Evolutionary conservation across 1,140 invertebrate species (phyloP).

Genomic region (Lordiphosa clarofinis): DNA sequence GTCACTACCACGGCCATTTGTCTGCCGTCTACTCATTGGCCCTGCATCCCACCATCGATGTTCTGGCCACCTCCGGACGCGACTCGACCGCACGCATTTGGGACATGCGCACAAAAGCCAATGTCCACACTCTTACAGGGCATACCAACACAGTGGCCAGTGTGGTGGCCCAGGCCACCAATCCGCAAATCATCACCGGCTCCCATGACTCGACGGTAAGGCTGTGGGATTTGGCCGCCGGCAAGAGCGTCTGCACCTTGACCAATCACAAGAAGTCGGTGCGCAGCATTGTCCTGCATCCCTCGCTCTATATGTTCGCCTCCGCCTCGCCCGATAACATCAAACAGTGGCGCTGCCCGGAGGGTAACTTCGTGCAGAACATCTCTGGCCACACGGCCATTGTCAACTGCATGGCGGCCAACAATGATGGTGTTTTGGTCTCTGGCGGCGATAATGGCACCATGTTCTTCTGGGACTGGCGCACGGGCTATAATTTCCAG

Average conservation of each 20-base stretch:
- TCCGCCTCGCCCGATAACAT: constrained; percentile 99
- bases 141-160: constrained; percentile 98
- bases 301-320: constrained; percentile 96
- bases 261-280: constrained; percentile 99
- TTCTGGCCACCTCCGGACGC: constrained; percentile 95
- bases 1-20: constrained; percentile 99
- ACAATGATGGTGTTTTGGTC: constrained; percentile 96
- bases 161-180: constrained; percentile 93
- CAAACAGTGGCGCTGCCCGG: constrained; percentile 99
- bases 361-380: constrained; percentile 99
- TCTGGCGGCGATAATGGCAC: constrained; percentile 99
- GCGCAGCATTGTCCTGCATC: constrained; percentile 93
- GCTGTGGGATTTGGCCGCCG: constrained; percentile 98
- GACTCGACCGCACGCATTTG: constrained; percentile 98
- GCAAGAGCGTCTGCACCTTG: constrained; percentile 95
- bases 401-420: constrained; percentile 97
- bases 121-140: constrained; percentile 97
- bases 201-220: constrained; percentile 93
- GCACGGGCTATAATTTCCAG: constrained; percentile 99
- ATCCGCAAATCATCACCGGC: constrained; percentile 94
- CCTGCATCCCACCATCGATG: constrained; percentile 97
- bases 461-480: constrained; percentile 99
- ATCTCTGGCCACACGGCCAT: constrained; percentile 98
- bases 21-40: constrained; percentile 97
- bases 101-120: constrained; percentile 99